These are phyloP conservation scores for Gallirallus australis DNA, from an alignment of 2,797 vertebrate species.

Conservation along the genomic window DNA sequence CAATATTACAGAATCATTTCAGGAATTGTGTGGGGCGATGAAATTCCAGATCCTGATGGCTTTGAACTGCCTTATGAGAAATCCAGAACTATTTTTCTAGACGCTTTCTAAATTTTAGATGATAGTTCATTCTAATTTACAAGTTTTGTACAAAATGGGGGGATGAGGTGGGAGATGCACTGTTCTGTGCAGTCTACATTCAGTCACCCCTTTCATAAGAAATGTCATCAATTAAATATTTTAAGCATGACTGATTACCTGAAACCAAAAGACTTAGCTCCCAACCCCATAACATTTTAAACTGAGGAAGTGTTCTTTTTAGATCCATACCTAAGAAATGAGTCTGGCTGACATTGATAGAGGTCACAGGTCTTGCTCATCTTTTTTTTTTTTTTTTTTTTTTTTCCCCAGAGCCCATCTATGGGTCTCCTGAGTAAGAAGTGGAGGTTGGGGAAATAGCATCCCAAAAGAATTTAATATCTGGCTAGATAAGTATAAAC, in stretches of 20 bases:
- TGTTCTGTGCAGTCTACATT: neutral
- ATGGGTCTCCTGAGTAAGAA: neutral
- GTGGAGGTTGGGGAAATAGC: neutral
- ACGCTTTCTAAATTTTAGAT: neutral
- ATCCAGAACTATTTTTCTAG: neutral
- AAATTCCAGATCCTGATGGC: neutral
- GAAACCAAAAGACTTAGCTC: neutral
- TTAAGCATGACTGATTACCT: slow-evolving; percentile 9
- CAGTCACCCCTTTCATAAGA: neutral
- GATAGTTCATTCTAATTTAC: neutral
- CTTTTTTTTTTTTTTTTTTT: neutral
- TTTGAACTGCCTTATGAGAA: neutral
- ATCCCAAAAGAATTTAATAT: neutral
- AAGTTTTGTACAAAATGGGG: neutral
- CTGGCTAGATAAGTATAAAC: neutral
- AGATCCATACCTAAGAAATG: neutral
- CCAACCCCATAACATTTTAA: neutral
- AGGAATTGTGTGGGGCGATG: neutral
- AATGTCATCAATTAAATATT: neutral
- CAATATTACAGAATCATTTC: neutral
- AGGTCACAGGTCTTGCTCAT: neutral
- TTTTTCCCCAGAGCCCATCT: neutral
- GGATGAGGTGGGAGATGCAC: too few relatives aligned
- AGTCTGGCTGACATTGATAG: neutral
- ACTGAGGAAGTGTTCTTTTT: neutral